Evolutionary conservation across 2,797 vertebrate genomes (phyloP), one percentile per base, ranked within the genome.

Genomic region (Lateolabrax maculatus): DNA sequence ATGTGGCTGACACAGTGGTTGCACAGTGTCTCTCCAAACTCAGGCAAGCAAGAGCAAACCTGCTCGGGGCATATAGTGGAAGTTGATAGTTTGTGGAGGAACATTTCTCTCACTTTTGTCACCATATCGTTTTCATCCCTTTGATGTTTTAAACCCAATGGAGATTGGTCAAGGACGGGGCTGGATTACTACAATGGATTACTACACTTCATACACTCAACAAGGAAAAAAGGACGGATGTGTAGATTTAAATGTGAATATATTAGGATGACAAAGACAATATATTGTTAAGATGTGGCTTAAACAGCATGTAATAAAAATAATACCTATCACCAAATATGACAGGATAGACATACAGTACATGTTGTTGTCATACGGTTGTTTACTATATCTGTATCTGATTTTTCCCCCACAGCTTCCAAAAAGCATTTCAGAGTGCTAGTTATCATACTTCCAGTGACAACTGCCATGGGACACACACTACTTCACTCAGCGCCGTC

Each of bases 71-170:
- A 21, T 55, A 77, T 51, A 43, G 67, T 70, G 78, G 36, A 67
- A 29, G 82, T 58, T 74, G 87, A 86, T 80, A 74, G 89, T 87
- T 90, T 86, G 77, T 56, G 79, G 83, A 84, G 76, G 87, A 88
- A 89, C 80, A 86, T 87, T 91, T 85, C 74, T 78, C 75, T 83
- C 83, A 91, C 85, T 89, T 89, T 89, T 92, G 88, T 93, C 91
- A 87, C 86, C 78, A 58, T 78, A 88, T 93, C 84, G 73, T 85
- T 88, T 91, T 71, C 67, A 71, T 76, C 76, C 86, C 92, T 94
- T 94, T 94, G 92, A 94, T 93, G 92, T 93, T 83, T 77, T 77
- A 91, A 92, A 91, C 75, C 84, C 85, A 91, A 83, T 82, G 76
- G 80, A 87, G 77, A 86, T 85, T 51, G 81, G 85, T 88, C 87